phyloP scores from a whole-genome alignment of 1,140 invertebrate genomes.

The Rhopalosiphum padi region DNA sequence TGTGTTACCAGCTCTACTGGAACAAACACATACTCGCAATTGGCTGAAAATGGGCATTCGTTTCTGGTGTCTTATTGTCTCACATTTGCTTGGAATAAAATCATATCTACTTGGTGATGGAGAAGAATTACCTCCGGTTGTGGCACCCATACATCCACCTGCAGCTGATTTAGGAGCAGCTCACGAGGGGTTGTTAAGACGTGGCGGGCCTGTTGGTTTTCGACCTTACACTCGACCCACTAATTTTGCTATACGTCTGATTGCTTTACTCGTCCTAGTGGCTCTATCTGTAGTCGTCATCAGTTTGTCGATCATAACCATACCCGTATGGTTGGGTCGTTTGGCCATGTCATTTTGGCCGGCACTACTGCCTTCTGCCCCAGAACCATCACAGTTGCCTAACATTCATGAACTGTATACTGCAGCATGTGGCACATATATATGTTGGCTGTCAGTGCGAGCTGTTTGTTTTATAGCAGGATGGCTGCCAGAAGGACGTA shows the following conservation, averaged over 20 bases:
- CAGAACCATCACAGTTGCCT: conserved; percentile 64
- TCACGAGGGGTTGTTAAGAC: conserved; percentile 80
- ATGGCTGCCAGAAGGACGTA: conserved; percentile 87
- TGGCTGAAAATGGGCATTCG: conserved; percentile 90
- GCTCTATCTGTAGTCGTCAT: conserved; percentile 84
- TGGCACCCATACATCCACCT: conserved; percentile 59
- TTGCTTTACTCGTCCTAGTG: conserved; percentile 79
- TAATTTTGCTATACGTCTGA: conserved; percentile 81
- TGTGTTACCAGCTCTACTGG: conserved; percentile 91
- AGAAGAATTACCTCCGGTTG: conserved; percentile 61
- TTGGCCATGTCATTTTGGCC: conserved; percentile 87
- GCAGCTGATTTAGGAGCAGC: conserved; percentile 76
- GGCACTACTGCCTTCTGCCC: conserved; percentile 67
- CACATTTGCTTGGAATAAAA: conserved; percentile 84
- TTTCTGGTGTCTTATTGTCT: conserved; percentile 87
- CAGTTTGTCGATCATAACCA: conserved; percentile 82
- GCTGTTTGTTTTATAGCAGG: conserved; percentile 79
- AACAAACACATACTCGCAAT: conserved; percentile 92
- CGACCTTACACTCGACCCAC: conserved; percentile 87
- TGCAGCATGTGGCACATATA: conserved; percentile 90
- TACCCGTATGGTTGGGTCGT: conserved; percentile 90
- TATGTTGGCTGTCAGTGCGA: conserved; percentile 87
- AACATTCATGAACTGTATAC: conserved; percentile 95
- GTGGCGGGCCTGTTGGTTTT: conserved; percentile 80
- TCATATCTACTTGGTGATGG: conserved; percentile 86